These are phyloP conservation scores for Hydropsyche tenuis DNA, from an alignment of 1,140 invertebrate genomes.

Conservation along the genomic window DNA sequence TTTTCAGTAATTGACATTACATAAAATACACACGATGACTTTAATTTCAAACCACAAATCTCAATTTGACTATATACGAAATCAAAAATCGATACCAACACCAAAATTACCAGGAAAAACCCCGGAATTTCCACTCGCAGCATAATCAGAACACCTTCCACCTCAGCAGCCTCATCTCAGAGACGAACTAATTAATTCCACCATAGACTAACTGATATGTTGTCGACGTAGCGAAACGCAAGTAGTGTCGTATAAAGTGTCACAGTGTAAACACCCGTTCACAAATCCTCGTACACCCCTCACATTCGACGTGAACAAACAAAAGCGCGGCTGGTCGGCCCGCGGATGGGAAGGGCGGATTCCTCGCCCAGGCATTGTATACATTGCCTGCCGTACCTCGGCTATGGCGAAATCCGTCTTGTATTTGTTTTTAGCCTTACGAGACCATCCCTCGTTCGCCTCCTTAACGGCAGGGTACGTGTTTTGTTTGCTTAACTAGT, in stretches of 20 bases:
- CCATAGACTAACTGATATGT: neutral
- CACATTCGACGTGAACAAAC: too few relatives aligned
- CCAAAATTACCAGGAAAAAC: too few relatives aligned
- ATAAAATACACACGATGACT: too few relatives aligned
- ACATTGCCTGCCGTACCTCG: neutral
- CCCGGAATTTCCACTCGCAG: too few relatives aligned
- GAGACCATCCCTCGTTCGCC: neutral
- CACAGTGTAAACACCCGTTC: neutral
- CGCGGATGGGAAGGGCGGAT: too few relatives aligned
- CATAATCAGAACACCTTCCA: too few relatives aligned
- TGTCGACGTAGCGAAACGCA: neutral
- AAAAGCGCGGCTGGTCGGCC: too few relatives aligned
- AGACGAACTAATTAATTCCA: neutral
- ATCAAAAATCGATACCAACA: too few relatives aligned
- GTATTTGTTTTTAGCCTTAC: constrained; percentile 15
- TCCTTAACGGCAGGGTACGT: constrained; percentile 3
- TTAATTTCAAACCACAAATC: too few relatives aligned
- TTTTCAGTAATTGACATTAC: too few relatives aligned
- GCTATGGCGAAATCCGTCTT: neutral
- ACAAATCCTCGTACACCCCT: too few relatives aligned
- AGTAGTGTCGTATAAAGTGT: neutral
- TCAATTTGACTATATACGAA: too few relatives aligned
- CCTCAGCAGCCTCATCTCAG: neutral
- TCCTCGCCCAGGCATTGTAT: neutral
- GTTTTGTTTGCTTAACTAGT: constrained; percentile 5